Evolutionary conservation across 1,140 invertebrate genomes (phyloP).

Genomic region (Lamellibrachia luymesi): DNA sequence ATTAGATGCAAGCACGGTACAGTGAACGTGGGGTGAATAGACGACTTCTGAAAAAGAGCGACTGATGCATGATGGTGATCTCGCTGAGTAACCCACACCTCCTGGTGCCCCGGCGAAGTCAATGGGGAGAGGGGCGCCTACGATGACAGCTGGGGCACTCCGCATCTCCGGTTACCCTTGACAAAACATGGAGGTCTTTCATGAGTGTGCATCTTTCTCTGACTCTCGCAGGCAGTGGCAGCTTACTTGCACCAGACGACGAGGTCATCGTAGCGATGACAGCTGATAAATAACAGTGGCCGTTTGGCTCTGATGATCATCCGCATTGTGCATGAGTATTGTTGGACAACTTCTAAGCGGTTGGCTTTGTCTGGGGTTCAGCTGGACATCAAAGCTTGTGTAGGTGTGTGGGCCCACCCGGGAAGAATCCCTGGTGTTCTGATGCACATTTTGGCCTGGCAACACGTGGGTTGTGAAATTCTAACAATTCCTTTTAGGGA

Average conservation of each 20-base stretch:
- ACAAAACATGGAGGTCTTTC: neutral
- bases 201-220: neutral
- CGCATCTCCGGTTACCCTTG: neutral
- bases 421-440: neutral
- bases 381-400: neutral
- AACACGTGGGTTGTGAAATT: neutral
- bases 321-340: neutral
- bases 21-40: neutral
- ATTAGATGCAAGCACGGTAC: neutral
- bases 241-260: no score
- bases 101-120: neutral
- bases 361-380: no score
- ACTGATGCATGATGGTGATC: neutral
- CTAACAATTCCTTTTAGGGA: neutral
- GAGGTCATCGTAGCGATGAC: neutral
- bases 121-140: neutral
- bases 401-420: neutral
- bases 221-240: neutral
- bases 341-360: neutral
- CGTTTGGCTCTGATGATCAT: neutral
- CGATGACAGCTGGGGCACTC: neutral
- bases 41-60: neutral
- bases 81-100: neutral
- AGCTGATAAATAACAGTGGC: neutral
- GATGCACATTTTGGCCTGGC: no score